A percentile compares a stretch with the other conserved stretches of the same genome.
Evolutionary conservation across 2,888 invertebrate species (phyloP).

Genomic region (Allacma fusca): DNA sequence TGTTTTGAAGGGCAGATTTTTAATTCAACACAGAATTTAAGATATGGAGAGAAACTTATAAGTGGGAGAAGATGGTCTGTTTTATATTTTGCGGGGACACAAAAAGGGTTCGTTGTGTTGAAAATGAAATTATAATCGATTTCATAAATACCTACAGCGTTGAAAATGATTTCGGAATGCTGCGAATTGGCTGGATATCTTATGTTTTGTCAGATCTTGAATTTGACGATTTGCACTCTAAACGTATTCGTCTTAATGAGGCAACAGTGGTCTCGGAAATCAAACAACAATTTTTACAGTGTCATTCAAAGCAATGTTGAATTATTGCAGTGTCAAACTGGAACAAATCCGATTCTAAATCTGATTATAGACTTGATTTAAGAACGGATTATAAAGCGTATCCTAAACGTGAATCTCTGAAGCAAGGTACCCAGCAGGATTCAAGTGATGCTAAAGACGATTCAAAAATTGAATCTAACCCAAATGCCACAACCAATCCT

Average conservation of each 20-base stretch:
- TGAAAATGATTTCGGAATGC: conserved; percentile 35
- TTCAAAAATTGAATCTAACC: too few relatives aligned
- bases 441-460: too few relatives aligned
- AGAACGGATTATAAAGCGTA: background rate
- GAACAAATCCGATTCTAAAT: background rate
- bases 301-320: conserved; percentile 43
- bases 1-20: too few relatives aligned
- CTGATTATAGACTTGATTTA: background rate
- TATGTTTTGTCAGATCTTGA: conserved; percentile 23
- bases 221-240: conserved; percentile 32
- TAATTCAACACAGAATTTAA: conserved; percentile 59
- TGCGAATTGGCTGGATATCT: conserved; percentile 5
- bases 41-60: conserved; percentile 56
- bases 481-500: too few relatives aligned
- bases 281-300: conserved; percentile 46
- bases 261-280: conserved; percentile 34
- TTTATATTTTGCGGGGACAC: conserved; percentile 61
- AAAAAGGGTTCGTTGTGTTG: conserved; percentile 32
- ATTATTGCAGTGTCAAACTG: conserved; percentile 46
- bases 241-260: background rate
- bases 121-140: conserved; percentile 19
- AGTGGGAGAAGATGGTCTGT: conserved; percentile 58
- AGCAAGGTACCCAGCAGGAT: too few relatives aligned
- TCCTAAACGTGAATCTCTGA: too few relatives aligned
- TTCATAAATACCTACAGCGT: conserved; percentile 22